phyloP scores from a whole-genome alignment of 2,797 vertebrate species.

The Gymnocypris eckloni region DNA sequence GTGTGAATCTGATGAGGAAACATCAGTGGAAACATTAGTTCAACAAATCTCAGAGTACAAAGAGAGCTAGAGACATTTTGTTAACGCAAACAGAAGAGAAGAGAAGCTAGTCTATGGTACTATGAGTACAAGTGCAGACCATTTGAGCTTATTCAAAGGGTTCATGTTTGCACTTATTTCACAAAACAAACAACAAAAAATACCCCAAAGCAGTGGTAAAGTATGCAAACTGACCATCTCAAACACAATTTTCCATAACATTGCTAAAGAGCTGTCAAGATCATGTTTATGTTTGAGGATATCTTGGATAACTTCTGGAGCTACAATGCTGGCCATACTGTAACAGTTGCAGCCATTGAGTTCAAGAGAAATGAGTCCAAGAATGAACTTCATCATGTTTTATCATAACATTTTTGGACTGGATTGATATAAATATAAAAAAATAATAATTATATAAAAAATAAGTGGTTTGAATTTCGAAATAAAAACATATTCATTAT shows the following conservation, averaged over 20 bases:
- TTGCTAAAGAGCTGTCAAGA: conserved; percentile 11
- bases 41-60: not conserved
- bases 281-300: not conserved
- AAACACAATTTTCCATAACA: conserved; percentile 42
- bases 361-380: not conserved
- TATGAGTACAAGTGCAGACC: conserved; percentile 18
- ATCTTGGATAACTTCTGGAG: not conserved
- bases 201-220: conserved; percentile 40
- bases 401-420: not conserved
- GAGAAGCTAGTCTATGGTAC: not conserved
- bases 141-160: conserved; percentile 1
- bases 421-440: not conserved
- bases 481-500: not conserved
- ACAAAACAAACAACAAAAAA: conserved; percentile 8
- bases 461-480: not conserved
- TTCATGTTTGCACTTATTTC: conserved; percentile 38
- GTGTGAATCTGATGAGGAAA: not conserved
- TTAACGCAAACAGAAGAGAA: not conserved
- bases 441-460: not conserved
- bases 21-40: not conserved
- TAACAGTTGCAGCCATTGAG: not conserved
- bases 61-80: not conserved
- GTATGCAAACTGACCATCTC: conserved; percentile 50
- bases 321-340: not conserved
- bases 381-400: not conserved